A percentile compares a stretch with the other conserved stretches of the same genome.
Conservation (phyloP, 2,888 invertebrate genomes). For the Macrosiphum euphorbiae region DNA sequence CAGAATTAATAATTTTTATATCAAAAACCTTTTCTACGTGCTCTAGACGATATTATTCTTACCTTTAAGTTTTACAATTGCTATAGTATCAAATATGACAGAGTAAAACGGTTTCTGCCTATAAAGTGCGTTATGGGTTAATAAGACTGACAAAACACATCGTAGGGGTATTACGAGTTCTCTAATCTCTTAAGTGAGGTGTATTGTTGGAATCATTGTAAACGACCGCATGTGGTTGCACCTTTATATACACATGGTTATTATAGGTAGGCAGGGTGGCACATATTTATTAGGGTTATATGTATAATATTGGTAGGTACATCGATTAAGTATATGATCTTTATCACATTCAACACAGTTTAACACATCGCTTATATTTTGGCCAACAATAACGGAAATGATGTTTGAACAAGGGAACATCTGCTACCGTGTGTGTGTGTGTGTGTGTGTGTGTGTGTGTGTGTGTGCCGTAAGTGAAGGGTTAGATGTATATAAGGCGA, state of each 20-base stretch:
- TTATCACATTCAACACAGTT: constrained; percentile 8
- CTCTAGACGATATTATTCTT: too few relatives aligned
- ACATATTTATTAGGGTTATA: background rate
- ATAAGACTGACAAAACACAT: background rate
- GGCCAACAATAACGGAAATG: constrained; percentile 62
- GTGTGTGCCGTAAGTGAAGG: constrained; percentile 46
- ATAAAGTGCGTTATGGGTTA: background rate
- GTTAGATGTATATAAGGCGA: constrained; percentile 37
- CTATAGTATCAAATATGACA: background rate
- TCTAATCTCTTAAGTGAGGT: background rate
- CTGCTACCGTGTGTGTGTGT: constrained; percentile 38
- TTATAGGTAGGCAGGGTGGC: background rate
- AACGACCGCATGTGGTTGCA: background rate
- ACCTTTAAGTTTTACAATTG: too few relatives aligned
- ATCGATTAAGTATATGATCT: constrained; percentile 44
- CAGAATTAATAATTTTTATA: too few relatives aligned
- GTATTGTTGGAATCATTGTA: background rate
- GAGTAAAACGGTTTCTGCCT: background rate
- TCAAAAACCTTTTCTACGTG: too few relatives aligned
- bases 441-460: background rate
- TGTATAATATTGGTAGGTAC: background rate
- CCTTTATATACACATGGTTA: background rate
- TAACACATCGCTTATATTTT: constrained; percentile 51
- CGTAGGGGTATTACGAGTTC: background rate
- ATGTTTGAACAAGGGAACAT: constrained; percentile 58